A percentile compares a stretch with the other conserved stretches of the same genome.
Conservation (phyloP, 1,140 invertebrate species). For the Orchestia grillus region DNA sequence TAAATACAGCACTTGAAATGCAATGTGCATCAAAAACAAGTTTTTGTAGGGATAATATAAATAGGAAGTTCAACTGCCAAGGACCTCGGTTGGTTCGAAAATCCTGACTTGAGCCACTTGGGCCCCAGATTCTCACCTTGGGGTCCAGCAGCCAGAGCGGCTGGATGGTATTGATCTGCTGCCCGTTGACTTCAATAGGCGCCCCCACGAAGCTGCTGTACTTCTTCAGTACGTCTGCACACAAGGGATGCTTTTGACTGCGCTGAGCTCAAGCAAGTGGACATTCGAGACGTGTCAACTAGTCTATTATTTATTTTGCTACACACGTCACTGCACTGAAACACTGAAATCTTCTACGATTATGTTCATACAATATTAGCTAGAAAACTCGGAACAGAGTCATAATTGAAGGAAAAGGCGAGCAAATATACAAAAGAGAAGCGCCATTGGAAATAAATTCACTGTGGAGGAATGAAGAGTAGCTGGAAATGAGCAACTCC, state of each 20-base stretch:
- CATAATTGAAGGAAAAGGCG: too few species aligned
- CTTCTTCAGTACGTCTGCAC: conserved; percentile 88
- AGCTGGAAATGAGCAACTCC: background rate
- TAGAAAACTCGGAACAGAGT: too few species aligned
- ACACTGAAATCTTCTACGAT: background rate
- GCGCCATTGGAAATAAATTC: background rate
- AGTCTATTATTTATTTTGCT: background rate
- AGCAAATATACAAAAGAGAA: too few species aligned
- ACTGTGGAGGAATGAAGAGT: background rate
- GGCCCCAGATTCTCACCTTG: conserved; percentile 73
- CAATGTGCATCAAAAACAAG: too few species aligned
- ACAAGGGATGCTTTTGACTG: background rate
- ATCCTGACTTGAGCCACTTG: background rate
- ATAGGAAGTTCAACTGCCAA: too few species aligned
- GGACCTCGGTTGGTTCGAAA: too few species aligned
- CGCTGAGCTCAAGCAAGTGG: background rate
- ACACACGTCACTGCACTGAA: background rate
- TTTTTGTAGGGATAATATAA: too few species aligned
- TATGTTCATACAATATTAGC: background rate
- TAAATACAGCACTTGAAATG: too few species aligned
- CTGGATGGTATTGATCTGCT: conserved; percentile 84
- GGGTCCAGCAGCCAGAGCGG: conserved; percentile 94
- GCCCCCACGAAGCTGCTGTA: conserved; percentile 97
- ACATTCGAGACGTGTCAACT: background rate
- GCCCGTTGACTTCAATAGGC: conserved; percentile 92